Percentiles rank a stretch among this genome's conserved stretches.
Evolutionary conservation across 2,797 vertebrate species (phyloP).

Genomic region (Natrix natrix): DNA sequence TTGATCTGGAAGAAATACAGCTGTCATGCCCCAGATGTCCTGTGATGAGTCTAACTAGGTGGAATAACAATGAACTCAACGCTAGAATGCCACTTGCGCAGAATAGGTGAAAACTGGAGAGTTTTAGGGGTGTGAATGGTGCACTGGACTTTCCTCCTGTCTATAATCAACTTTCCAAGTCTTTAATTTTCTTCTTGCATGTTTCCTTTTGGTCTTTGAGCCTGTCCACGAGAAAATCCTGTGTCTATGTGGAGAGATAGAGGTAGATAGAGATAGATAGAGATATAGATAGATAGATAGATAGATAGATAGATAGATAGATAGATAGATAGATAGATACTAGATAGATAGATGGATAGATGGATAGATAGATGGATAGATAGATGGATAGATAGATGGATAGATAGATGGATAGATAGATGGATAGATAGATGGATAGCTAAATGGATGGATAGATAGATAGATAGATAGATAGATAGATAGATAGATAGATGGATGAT

Average conservation of each 20-base stretch:
- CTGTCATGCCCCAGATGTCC: not conserved
- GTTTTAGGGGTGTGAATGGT: not conserved
- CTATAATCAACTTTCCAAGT: not conserved
- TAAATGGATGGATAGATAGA: too few relatives aligned
- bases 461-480: too few relatives aligned
- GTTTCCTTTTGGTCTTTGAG: not conserved
- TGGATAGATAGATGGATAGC: too few relatives aligned
- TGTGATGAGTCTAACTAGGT: not conserved
- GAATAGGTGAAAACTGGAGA: not conserved
- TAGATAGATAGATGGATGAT: too few relatives aligned
- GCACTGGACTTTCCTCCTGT: not conserved
- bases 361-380: too few relatives aligned
- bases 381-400: accelerated
- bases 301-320: too few relatives aligned
- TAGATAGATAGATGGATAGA: too few relatives aligned
- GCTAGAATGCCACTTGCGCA: not conserved
- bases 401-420: too few relatives aligned
- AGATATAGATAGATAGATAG: too few relatives aligned
- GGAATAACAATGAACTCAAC: not conserved
- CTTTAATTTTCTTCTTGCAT: not conserved
- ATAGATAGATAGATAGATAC: too few relatives aligned
- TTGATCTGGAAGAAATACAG: not conserved
- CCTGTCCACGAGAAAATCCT: not conserved
- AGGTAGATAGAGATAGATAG: not conserved
- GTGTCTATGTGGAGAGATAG: not conserved